Percentiles rank a stretch among this genome's conserved stretches.
Conservation (phyloP, 2,113 vertebrate genomes). For the Eleginops maclovinus region DNA sequence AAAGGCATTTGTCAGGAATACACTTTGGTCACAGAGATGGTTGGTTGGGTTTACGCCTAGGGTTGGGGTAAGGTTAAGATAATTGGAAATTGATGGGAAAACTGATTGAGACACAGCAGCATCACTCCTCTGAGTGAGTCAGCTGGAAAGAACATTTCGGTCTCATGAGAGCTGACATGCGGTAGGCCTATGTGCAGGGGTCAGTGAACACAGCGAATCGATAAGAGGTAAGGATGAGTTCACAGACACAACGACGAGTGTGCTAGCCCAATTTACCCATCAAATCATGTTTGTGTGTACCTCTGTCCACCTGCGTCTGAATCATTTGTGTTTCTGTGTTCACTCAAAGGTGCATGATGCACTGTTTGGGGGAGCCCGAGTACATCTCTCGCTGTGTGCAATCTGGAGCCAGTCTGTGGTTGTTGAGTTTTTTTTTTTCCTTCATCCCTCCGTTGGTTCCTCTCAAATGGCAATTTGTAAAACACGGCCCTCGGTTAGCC, state of each 20-base stretch:
- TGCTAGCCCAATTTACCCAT: constrained; percentile 28
- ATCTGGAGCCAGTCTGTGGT: constrained; percentile 73
- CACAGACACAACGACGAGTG: constrained; percentile 17
- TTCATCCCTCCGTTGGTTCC: constrained; percentile 55
- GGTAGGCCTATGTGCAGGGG: constrained; percentile 8
- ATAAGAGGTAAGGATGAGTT: constrained; percentile 39
- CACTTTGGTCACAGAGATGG: too few species aligned
- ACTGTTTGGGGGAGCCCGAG: constrained; percentile 66
- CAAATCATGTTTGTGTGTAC: constrained; percentile 18
- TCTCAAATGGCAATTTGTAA: constrained; percentile 81
- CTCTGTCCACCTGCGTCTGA: constrained; percentile 25
- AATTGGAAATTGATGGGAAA: background rate
- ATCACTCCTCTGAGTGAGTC: background rate
- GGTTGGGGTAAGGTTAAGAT: background rate
- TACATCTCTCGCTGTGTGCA: constrained; percentile 82
- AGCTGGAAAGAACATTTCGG: background rate
- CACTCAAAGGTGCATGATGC: constrained; percentile 60
- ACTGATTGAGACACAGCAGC: background rate
- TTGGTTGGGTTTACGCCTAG: background rate
- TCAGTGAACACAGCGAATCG: constrained; percentile 37
- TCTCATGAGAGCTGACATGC: background rate
- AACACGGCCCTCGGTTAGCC: constrained; percentile 76
- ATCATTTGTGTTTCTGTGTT: constrained; percentile 43
- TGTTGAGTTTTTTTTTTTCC: constrained; percentile 44
- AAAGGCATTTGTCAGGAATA: background rate